These are phyloP conservation scores for Xenentodon cancila DNA, from an alignment of 2,797 vertebrate species.

Conservation along the genomic window DNA sequence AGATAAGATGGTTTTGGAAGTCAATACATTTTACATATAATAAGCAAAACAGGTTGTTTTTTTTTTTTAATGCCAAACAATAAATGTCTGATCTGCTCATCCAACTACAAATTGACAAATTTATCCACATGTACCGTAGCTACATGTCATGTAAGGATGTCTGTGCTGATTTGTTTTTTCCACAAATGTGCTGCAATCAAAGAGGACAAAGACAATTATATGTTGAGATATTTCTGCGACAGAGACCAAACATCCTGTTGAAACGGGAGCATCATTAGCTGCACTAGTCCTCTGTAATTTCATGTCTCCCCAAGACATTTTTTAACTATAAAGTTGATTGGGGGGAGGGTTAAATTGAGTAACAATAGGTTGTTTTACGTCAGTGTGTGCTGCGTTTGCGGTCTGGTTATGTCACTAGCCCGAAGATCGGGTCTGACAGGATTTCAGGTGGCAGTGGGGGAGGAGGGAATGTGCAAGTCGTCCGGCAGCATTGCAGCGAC, in stretches of 20 bases:
- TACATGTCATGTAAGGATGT: no score
- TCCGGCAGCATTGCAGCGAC: not conserved
- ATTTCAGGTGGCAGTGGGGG: not conserved
- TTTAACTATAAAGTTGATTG: not conserved
- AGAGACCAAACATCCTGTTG: not conserved
- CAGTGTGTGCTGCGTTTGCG: not conserved
- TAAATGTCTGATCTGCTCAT: not conserved
- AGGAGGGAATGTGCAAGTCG: not conserved
- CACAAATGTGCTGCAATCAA: not conserved
- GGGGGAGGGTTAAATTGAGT: no score
- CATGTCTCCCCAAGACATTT: no score
- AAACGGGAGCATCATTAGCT: not conserved
- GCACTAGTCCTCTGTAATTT: no score
- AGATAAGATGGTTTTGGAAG: no score
- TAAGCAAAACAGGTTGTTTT: no score
- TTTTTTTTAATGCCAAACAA: not conserved
- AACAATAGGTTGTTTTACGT: not conserved
- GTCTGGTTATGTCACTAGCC: rapidly evolving
- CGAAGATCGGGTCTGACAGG: slow-evolving; percentile 21
- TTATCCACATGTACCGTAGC: not conserved
- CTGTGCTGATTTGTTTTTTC: no score
- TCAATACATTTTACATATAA: no score
- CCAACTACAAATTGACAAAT: not conserved
- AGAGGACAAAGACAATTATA: not conserved
- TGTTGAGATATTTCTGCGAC: not conserved